Evolutionary conservation across 2,113 vertebrate genomes (phyloP).

Genomic region (Triplophysa tibetana): DNA sequence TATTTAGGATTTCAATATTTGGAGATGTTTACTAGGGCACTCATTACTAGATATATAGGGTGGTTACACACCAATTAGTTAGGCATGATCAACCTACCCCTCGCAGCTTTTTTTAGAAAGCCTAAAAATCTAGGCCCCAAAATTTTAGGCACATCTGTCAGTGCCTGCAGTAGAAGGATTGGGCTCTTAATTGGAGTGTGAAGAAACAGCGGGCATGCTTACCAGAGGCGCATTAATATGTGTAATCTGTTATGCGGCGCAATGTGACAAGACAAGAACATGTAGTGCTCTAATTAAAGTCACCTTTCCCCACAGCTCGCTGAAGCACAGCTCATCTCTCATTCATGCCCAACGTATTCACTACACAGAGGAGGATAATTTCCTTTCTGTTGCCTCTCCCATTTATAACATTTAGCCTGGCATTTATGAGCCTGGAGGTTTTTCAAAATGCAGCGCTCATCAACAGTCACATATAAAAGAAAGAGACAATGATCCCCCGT

Average conservation of each 20-base stretch:
- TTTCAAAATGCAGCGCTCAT: background rate
- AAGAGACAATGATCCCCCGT: too few species aligned
- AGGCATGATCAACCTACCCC: too few species aligned
- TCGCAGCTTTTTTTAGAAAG: background rate
- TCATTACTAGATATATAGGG: too few species aligned
- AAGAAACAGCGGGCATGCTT: conserved; percentile 58
- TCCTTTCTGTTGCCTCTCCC: background rate
- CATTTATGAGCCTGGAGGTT: too few species aligned
- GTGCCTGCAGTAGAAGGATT: conserved; percentile 43
- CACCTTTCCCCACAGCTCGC: conserved; percentile 67
- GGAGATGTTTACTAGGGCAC: too few species aligned
- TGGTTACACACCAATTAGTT: too few species aligned
- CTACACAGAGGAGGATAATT: conserved; percentile 43
- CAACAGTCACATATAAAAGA: background rate
- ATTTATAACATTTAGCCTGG: background rate
- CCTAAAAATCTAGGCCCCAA: background rate
- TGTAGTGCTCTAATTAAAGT: conserved; percentile 72
- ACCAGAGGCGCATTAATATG: conserved; percentile 66
- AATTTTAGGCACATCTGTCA: conserved; percentile 57
- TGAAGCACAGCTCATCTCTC: conserved; percentile 69
- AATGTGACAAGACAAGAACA: conserved; percentile 69
- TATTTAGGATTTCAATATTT: too few species aligned
- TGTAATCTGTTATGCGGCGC: conserved; percentile 69
- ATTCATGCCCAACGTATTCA: conserved; percentile 66
- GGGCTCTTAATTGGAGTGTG: conserved; percentile 60